A percentile compares a stretch with the other conserved stretches of the same genome.
Evolutionary conservation across 2,888 invertebrate species (phyloP).

Genomic region (Augiades crinisus): DNA sequence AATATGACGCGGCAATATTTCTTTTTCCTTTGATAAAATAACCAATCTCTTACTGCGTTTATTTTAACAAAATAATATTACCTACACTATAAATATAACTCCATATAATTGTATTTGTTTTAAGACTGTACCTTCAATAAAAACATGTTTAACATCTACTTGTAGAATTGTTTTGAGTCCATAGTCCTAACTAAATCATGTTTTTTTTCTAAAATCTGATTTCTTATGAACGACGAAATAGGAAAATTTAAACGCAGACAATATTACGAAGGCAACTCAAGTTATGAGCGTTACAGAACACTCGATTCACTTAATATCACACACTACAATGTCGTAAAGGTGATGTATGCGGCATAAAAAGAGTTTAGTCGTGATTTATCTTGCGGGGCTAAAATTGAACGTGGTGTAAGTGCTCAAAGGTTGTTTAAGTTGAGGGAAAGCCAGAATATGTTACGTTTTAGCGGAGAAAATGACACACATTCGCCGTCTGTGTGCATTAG

Average conservation of each 20-base stretch:
- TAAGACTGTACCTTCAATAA: too few relatives aligned
- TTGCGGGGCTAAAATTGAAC: slow-evolving; percentile 18
- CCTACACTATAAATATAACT: too few relatives aligned
- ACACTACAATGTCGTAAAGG: slow-evolving; percentile 28
- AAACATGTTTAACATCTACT: too few relatives aligned
- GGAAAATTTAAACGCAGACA: slow-evolving; percentile 5
- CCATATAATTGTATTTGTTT: too few relatives aligned
- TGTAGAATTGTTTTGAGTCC: neutral
- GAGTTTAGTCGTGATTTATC: slow-evolving; percentile 24
- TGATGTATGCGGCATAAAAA: slow-evolving; percentile 27
- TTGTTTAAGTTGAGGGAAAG: neutral
- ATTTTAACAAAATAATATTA: neutral
- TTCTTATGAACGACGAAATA: neutral
- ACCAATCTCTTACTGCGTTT: too few relatives aligned
- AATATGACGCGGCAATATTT: too few relatives aligned
- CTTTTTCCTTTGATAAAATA: too few relatives aligned
- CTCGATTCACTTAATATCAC: slow-evolving; percentile 26
- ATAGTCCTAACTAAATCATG: neutral
- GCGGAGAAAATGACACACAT: neutral
- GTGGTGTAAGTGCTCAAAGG: slow-evolving; percentile 10
- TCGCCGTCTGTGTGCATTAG: too few relatives aligned
- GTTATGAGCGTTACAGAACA: slow-evolving; percentile 54
- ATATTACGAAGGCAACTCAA: slow-evolving; percentile 37
- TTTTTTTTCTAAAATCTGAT: neutral
- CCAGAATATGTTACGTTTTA: neutral